Conservation (phyloP, 2,888 invertebrate genomes). For the Aproaerema taeniolella region DNA sequence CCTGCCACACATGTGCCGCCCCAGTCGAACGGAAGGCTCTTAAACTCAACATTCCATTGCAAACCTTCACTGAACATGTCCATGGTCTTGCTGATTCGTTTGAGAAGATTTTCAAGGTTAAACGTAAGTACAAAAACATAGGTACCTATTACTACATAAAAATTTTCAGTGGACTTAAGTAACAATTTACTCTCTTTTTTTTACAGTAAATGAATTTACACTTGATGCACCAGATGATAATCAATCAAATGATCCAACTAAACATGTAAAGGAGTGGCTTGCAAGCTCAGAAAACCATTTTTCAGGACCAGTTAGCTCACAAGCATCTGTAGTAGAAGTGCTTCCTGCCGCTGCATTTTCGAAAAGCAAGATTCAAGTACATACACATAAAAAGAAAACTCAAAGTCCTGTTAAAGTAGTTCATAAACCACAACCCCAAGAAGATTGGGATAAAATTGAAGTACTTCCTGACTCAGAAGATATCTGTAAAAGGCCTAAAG, state of each 20-base stretch:
- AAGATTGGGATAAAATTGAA: slow-evolving; percentile 69
- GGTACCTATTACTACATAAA: too few relatives aligned
- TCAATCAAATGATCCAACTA: slow-evolving; percentile 38
- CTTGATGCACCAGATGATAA: slow-evolving; percentile 31
- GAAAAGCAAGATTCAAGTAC: slow-evolving; percentile 47
- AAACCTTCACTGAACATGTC: slow-evolving; percentile 41
- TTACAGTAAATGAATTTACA: slow-evolving; percentile 53
- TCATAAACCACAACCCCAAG: slow-evolving; percentile 41
- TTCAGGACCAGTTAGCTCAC: slow-evolving; percentile 45
- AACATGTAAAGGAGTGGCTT: slow-evolving; percentile 61
- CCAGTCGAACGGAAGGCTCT: slow-evolving; percentile 37
- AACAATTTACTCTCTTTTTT: too few relatives aligned
- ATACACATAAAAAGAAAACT: slow-evolving; percentile 34
- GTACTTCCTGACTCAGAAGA: slow-evolving; percentile 42
- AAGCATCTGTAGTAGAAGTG: slow-evolving; percentile 36
- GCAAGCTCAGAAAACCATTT: slow-evolving; percentile 61
- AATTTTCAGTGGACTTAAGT: too few relatives aligned
- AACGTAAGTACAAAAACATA: too few relatives aligned
- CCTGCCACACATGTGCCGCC: slow-evolving; percentile 44
- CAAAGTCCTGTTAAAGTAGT: slow-evolving; percentile 33
- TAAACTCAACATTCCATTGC: slow-evolving; percentile 43
- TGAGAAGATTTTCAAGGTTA: slow-evolving; percentile 49
- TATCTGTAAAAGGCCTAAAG: slow-evolving; percentile 30
- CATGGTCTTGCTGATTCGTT: slow-evolving; percentile 38
- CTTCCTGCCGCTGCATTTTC: slow-evolving; percentile 33